Base-by-base conservation (phyloP, 2,888 invertebrate species). In the Autographa gamma region DNA sequence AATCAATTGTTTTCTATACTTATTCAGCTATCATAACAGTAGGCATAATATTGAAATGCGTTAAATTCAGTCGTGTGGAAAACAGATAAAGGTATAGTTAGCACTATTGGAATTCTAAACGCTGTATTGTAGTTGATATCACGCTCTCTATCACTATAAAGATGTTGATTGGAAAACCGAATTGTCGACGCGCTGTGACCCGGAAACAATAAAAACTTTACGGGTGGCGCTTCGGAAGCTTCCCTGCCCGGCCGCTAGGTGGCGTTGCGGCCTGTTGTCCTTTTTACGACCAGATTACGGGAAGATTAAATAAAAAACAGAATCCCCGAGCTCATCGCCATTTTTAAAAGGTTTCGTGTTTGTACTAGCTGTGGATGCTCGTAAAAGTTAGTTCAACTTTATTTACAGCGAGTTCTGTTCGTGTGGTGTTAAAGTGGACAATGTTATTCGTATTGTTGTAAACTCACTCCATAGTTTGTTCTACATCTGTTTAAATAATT, bases 151-250 rank as follows among this genome's bases (percentile, higher is more conserved):
- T 89, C 88, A 86, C 89, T 86, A 89, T 88, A 88, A 89, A 91
- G 88, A 89, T 89, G 90, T 92, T 93, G 93, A 94, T 94, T 92
- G 91, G 91, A 90, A 90, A 92, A 89, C 90, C 89, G 90, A 92
- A 93, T 91, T 89, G 90, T 91, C 85, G 85, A 88, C 77, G 86
- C 85, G 89, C 89, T 83, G 86, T 89, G 91, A 90, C 89, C 92
- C 91, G 92, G 90, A 93, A 92, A 90, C 92, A 89, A 92, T 93
- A 93, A 94, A 94, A 93, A 91, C 82, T 94, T 93, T 93, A 93
- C 88, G 89, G 88, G 81, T 87, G 82, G 82, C 85, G 85, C 87
- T 83, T 85, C 83, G 86, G 86, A 87, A 87, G 80, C 84, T 38
- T 79, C 71, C 78, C 69, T 34, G 68, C 66, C 60, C 64, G 58